Evolutionary conservation across 2,797 vertebrate genomes (phyloP).

Genomic region (Arnoldichthys spilopterus): DNA sequence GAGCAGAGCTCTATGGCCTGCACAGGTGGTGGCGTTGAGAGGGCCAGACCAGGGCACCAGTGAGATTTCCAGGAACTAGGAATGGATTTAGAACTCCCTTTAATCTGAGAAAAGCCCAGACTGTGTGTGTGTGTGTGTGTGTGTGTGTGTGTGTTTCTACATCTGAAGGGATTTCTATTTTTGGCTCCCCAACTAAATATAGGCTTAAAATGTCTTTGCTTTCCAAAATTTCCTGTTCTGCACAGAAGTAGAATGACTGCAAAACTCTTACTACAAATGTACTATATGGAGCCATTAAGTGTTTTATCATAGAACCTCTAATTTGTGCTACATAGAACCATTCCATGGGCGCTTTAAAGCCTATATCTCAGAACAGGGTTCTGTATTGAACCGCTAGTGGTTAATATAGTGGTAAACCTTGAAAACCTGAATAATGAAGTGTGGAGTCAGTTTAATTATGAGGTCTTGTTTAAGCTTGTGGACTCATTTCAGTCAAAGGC

Average conservation of each 20-base stretch:
- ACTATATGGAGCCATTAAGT: too few relatives aligned
- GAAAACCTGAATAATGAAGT: too few relatives aligned
- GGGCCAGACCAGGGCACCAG: conserved; percentile 45
- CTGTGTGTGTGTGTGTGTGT: conserved; percentile 18
- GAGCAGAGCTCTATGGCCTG: conserved; percentile 24
- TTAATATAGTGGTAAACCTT: too few relatives aligned
- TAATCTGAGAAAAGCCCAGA: conserved; percentile 51
- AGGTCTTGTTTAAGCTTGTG: too few relatives aligned
- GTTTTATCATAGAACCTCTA: too few relatives aligned
- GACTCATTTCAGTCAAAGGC: too few relatives aligned
- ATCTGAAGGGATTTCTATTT: neutral
- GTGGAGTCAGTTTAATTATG: too few relatives aligned
- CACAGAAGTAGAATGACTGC: neutral
- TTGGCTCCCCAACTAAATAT: neutral
- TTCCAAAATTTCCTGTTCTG: neutral
- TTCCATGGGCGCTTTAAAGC: too few relatives aligned
- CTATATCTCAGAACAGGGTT: too few relatives aligned
- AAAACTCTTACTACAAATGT: neutral
- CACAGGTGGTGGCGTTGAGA: conserved; percentile 40
- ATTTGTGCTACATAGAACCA: too few relatives aligned
- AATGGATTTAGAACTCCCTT: conserved; percentile 48
- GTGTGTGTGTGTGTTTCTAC: neutral
- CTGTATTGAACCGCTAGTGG: too few relatives aligned
- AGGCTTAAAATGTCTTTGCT: neutral
- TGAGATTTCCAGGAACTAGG: conserved; percentile 56